Evolutionary conservation across 2,888 invertebrate genomes (phyloP), one percentile per base, ranked within the genome.

Genomic region (Tinea pellionella): DNA sequence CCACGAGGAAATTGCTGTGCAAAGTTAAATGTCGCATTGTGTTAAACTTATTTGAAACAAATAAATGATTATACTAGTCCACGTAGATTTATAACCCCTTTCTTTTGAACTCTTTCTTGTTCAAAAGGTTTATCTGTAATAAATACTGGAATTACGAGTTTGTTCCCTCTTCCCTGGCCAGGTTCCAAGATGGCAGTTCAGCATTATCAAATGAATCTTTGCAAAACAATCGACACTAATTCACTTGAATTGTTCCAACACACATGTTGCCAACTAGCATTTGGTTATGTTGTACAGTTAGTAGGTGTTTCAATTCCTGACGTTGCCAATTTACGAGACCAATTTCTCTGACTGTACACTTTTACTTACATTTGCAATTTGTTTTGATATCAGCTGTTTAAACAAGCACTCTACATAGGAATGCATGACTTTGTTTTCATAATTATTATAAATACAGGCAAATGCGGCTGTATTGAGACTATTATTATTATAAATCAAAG

Each of bases 161-260:
- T 32, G 13, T 29, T 29, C 19, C 19, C 24, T 18, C 15, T 30
- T 15, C 57, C 57, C 57, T 57, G 53, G 53, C 53, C 19, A 18
- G 19, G 2, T 53, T 53, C 53, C 53, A 53, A 53, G 19, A 53
- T 24, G 24, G 53, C 53, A 18, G 57, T 57, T 57, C 32, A 57
- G 29, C 57, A 57, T 57, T 32, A 57, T 57, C 57, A 57, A 57
- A 57, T 57, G 57, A 57, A 57, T 57, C 57, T 57, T 57, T 18
- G 24, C 55, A n/a, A 57, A 57, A 57, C 57, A 57, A 57, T 57
- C 57, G 57, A 30, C 57, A 57, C 57, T 57, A 57, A 57, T 57
- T 57, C 30, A 57, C 57, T 30, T 57, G 57, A 30, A 57, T 32
- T 57, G 32, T 9, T 13, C 15, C 57, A n/a, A 16, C 32, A 32